A percentile compares a stretch with the other conserved stretches of the same genome.
Conservation (phyloP, 2,888 invertebrate genomes). For the Leucania comma region DNA sequence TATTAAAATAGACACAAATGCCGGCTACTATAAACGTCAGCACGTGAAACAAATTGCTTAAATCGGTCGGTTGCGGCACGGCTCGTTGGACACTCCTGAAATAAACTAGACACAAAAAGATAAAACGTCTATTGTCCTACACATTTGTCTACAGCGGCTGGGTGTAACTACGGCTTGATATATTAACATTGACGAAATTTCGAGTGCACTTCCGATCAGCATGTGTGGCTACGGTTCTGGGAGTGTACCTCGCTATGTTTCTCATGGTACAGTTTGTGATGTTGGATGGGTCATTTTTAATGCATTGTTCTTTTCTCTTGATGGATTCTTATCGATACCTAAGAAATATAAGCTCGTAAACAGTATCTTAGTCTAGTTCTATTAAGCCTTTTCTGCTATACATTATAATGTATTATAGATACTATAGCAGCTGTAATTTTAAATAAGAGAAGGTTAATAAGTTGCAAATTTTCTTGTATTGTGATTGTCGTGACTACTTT, state of each 20-base stretch:
- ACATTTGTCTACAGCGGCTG: conserved; percentile 60
- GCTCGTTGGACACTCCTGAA: conserved; percentile 74
- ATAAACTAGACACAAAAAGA: conserved; percentile 83
- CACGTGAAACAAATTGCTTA: conserved; percentile 73
- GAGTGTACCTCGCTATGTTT: conserved; percentile 49
- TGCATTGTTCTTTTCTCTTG: conserved; percentile 2
- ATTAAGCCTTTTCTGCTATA: background rate
- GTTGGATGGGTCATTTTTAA: conserved; percentile 4
- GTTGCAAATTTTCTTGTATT: background rate
- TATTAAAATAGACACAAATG: conserved; percentile 36
- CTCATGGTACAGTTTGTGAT: conserved; percentile 39
- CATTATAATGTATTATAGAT: background rate
- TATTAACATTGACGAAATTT: conserved; percentile 62
- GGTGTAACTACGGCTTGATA: conserved; percentile 61
- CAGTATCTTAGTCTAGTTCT: no score
- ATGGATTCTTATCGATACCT: background rate
- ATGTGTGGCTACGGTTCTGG: conserved; percentile 61
- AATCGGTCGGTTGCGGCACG: conserved; percentile 74
- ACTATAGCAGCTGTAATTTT: background rate
- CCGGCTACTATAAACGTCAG: conserved; percentile 58
- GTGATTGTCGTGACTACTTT: background rate
- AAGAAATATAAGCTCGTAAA: background rate
- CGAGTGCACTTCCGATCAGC: conserved; percentile 61
- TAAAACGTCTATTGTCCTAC: conserved; percentile 62
- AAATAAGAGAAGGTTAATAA: background rate